Base-by-base conservation (phyloP, 2,888 invertebrate species). In the Nemotelus pantherinus region DNA sequence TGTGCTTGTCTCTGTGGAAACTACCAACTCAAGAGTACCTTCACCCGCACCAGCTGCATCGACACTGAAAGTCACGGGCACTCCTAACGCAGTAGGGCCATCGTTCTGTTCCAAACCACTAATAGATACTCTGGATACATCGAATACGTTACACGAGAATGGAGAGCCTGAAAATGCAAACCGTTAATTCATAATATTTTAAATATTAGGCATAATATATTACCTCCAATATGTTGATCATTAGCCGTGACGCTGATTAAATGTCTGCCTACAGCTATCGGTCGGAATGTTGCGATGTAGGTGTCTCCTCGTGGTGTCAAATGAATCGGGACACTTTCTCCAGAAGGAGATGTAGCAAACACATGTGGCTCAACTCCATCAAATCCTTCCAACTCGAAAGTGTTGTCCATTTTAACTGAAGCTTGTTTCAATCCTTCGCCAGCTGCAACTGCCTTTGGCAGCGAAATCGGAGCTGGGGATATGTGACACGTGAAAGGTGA, bases 1-100 rank as follows among this genome's bases (percentile, higher is more conserved):
- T 2, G 96, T 96, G 75, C 95, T 94, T 39, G 95, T 94, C 81
- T 92, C 92, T 0, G 96, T 97, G 68, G 96, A 96, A 0, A 97
- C 96, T 0, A 97, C 96, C 25, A 97, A 89, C 84, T 97, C 97
- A 3, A 97, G 88, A 0, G 96, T 96, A 2, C 98, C 98, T 86
- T 97, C 96, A 0, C 98, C 98, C 2, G 98, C 97, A 83, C 96
- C 95, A 0, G 96, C 95, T 1, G 97, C 97, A 87, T 98, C 97
- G 53, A 98, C 97, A 82, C 95, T 95, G 85, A 96, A 96, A 0
- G 96, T 96, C 0, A 96, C 94, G 0, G 96, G 94, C 83, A 95
- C 93, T 3, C 95, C 95, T 7, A 96, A 90, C 0, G 85, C 85
- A 1, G 86, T 85, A 0, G 87, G 87, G 0, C 87, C 87, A 47